Conservation (phyloP, 2,888 invertebrate genomes). For the Cephus nigrinus region DNA sequence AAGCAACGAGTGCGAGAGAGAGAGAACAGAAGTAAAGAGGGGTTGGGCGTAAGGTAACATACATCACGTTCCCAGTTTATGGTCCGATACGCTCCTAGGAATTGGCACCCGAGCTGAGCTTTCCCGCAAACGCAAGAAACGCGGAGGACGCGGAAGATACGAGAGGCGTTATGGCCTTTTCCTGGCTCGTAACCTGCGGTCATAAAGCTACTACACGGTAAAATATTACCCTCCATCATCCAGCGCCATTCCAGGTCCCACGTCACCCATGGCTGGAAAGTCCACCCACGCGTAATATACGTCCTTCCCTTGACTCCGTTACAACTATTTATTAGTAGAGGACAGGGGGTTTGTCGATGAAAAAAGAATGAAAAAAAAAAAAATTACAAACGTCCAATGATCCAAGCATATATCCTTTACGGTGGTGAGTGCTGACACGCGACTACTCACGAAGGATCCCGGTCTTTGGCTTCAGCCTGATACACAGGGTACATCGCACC, state of each 20-base stretch:
- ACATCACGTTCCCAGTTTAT: constrained; percentile 59
- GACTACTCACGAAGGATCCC: neutral
- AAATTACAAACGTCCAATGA: neutral
- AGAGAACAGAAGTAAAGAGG: constrained; percentile 24
- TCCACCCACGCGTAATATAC: constrained; percentile 34
- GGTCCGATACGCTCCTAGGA: constrained; percentile 58
- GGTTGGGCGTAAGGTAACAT: constrained; percentile 34
- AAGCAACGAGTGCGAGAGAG: constrained; percentile 3
- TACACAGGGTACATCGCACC: neutral
- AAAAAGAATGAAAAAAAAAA: neutral
- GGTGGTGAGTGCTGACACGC: neutral
- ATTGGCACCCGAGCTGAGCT: constrained; percentile 58
- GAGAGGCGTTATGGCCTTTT: constrained; percentile 61
- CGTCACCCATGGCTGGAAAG: constrained; percentile 5
- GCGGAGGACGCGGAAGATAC: constrained; percentile 45
- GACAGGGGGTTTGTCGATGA: neutral
- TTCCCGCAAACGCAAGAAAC: constrained; percentile 51
- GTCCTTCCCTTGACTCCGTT: constrained; percentile 60
- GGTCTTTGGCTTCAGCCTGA: neutral
- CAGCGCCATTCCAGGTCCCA: constrained; percentile 6
- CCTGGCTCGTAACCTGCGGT: constrained; percentile 64
- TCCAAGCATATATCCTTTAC: neutral
- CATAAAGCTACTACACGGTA: constrained; percentile 63
- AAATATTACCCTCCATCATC: constrained; percentile 58
- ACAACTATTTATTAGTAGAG: constrained; percentile 61